Conservation (phyloP, 2,113 vertebrate genomes). For the Cyanocitta stelleri region DNA sequence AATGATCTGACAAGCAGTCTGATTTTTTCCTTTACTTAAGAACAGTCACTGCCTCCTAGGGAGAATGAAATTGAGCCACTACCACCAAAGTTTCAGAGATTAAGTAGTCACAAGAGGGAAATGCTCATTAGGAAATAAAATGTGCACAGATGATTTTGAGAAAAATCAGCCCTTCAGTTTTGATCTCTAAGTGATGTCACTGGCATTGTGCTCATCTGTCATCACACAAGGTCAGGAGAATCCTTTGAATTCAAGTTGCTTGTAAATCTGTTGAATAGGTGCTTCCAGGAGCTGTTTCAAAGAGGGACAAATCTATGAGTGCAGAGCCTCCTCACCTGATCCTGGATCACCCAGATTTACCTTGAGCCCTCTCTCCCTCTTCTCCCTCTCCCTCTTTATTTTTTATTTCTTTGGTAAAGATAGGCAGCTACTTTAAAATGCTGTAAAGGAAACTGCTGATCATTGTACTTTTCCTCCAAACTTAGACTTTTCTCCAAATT, state of each 20-base stretch:
- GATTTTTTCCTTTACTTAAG: not conserved
- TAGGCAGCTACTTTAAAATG: not conserved
- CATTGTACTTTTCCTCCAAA: not conserved
- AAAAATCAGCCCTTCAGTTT: not conserved
- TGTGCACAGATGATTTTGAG: not conserved
- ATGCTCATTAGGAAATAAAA: not conserved
- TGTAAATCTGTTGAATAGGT: slow-evolving; percentile 22
- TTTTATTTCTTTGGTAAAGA: not conserved
- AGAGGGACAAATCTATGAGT: not conserved
- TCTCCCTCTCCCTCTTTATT: not conserved
- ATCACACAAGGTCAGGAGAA: not conserved
- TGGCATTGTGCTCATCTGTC: not conserved
- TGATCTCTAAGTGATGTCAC: not conserved
- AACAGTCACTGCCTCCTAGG: not conserved
- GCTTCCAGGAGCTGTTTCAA: not conserved
- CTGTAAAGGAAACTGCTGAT: not conserved
- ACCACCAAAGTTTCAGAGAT: not conserved
- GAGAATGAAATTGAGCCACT: not conserved
- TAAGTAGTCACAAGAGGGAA: not conserved
- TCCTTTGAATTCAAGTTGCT: slow-evolving; percentile 9
- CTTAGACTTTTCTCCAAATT: not conserved
- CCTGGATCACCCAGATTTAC: not conserved
- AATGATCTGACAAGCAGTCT: not conserved
- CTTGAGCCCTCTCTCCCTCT: not conserved
- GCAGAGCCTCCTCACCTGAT: not conserved